Percentiles rank a stretch among this genome's conserved stretches.
Evolutionary conservation across 2,797 vertebrate species (phyloP).

Genomic region (Sorex maritimensis): DNA sequence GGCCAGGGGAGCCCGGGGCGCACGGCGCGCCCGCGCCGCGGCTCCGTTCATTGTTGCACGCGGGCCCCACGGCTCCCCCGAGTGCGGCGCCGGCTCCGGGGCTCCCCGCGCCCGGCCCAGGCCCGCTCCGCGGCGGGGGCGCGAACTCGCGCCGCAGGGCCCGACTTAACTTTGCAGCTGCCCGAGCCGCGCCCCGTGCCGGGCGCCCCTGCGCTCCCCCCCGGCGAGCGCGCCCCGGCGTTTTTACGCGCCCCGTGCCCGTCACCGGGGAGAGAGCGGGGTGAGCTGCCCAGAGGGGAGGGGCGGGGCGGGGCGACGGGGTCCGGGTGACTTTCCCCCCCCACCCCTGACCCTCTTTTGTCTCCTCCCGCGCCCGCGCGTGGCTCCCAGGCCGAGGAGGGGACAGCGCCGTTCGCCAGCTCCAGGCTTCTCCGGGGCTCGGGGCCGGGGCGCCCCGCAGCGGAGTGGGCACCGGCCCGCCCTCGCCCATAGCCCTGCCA

Average conservation of each 20-base stretch:
- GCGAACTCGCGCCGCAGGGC: constrained; percentile 49
- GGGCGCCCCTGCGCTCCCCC: background rate
- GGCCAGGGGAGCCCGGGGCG: background rate
- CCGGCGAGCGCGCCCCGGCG: background rate
- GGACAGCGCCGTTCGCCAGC: constrained; percentile 90
- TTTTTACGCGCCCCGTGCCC: background rate
- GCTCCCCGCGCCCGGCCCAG: background rate
- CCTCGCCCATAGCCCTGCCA: constrained; percentile 93
- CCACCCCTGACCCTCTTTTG: constrained; percentile 85
- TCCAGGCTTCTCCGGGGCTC: constrained; percentile 92
- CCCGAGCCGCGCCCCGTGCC: background rate
- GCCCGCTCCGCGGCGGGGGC: constrained; percentile 33
- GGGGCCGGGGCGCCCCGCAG: constrained; percentile 90
- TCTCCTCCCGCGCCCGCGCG: constrained; percentile 80
- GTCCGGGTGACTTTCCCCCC: constrained; percentile 72
- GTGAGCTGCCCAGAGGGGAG: constrained; percentile 19
- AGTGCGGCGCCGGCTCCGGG: background rate
- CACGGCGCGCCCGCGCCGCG: constrained; percentile 46
- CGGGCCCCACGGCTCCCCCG: background rate
- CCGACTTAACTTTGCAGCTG: constrained; percentile 80
- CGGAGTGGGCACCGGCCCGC: constrained; percentile 92
- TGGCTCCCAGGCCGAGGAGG: constrained; percentile 92
- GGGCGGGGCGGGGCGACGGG: constrained; percentile 54
- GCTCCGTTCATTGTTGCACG: constrained; percentile 73
- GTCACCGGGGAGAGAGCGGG: background rate